Conservation (phyloP, 2,113 vertebrate species). For the Cacatua alba region DNA sequence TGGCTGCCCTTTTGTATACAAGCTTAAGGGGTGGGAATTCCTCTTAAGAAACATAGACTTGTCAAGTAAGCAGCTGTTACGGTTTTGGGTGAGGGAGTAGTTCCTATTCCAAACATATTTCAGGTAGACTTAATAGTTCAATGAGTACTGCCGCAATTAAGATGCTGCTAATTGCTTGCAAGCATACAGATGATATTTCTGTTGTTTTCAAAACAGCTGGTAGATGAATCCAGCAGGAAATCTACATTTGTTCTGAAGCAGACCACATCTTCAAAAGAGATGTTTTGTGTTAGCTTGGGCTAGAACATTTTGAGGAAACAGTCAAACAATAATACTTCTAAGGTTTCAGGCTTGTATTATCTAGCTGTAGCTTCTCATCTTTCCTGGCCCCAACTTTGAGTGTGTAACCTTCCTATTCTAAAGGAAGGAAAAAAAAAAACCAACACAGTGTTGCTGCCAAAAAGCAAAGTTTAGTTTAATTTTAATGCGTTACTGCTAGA, state of each 20-base stretch:
- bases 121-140: neutral
- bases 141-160: neutral
- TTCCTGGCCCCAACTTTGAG: neutral
- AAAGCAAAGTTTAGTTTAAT: neutral
- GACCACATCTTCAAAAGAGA: neutral
- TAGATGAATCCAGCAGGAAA: neutral
- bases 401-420: rapidly evolving
- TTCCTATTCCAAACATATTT: neutral
- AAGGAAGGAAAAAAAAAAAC: neutral
- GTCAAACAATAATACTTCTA: neutral
- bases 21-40: neutral
- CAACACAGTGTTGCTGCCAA: neutral
- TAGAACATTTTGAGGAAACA: neutral
- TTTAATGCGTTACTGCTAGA: neutral
- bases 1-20: neutral
- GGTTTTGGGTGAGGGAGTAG: neutral
- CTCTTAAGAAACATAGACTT: neutral
- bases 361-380: neutral
- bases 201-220: neutral
- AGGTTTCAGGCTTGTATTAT: neutral
- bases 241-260: neutral
- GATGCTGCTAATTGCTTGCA: neutral
- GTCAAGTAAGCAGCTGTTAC: neutral
- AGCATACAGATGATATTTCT: neutral
- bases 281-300: neutral